Percentiles rank a stretch among this genome's conserved stretches.
Conservation (phyloP, 2,113 vertebrate genomes). For the Parotia lawesii region DNA sequence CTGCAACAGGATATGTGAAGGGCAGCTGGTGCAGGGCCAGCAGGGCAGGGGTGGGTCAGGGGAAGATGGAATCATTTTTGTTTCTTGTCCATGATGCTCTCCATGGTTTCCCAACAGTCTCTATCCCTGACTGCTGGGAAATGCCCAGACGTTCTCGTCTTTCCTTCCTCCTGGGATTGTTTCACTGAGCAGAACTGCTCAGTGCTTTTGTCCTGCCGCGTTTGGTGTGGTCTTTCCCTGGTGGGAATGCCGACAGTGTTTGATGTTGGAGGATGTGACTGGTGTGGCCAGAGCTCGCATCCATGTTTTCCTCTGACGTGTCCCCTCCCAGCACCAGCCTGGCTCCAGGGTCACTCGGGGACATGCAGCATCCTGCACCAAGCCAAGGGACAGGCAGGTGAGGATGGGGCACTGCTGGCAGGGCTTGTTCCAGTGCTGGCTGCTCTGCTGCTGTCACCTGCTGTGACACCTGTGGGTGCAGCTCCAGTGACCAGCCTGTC, state of each 20-base stretch:
- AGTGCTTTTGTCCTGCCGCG: rapidly evolving
- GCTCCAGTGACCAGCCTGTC: neutral
- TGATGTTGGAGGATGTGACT: neutral
- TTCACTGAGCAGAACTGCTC: neutral
- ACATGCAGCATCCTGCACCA: neutral
- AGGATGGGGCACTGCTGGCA: neutral
- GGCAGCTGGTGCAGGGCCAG: neutral
- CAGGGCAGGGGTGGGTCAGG: neutral
- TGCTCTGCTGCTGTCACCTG: neutral
- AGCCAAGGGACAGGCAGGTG: neutral
- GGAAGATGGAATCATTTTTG: rapidly evolving
- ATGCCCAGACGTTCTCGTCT: rapidly evolving
- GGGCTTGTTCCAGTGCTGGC: neutral
- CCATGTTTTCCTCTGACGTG: neutral
- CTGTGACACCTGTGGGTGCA: neutral
- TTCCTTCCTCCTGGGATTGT: neutral
- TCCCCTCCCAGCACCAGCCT: neutral
- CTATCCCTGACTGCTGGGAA: neutral
- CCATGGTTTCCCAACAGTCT: neutral
- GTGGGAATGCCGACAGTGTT: neutral
- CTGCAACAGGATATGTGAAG: rapidly evolving
- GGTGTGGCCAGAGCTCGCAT: neutral
- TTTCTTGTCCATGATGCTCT: neutral
- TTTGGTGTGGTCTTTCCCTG: neutral
- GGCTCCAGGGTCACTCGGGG: neutral